A percentile compares a stretch with the other conserved stretches of the same genome.
phyloP scores from a whole-genome alignment of 2,888 invertebrate species.

The Myopa tessellatipennis region DNA sequence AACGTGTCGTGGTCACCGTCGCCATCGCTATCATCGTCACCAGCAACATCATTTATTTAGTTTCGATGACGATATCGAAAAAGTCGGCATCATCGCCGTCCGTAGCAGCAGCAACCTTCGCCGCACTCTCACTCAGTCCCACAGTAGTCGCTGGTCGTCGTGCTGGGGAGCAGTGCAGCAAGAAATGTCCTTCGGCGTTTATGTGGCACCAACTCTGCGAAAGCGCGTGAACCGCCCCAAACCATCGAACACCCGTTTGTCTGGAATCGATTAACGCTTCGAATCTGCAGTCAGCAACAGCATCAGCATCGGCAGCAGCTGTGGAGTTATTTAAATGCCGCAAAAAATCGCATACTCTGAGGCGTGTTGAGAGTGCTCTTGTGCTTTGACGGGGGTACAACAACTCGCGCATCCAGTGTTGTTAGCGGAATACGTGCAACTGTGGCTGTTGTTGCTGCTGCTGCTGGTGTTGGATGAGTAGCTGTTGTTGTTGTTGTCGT shows the following conservation, averaged over 20 bases:
- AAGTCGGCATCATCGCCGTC: slow-evolving; percentile 44
- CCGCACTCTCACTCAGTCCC: neutral
- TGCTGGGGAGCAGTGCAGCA: slow-evolving; percentile 47
- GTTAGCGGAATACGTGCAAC: slow-evolving; percentile 27
- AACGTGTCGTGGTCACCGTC: no score
- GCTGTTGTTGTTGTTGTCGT: slow-evolving; percentile 14
- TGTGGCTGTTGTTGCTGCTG: neutral
- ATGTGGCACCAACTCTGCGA: slow-evolving; percentile 60
- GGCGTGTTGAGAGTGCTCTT: neutral
- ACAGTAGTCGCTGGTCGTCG: slow-evolving; percentile 37
- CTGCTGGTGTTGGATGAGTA: slow-evolving; percentile 36
- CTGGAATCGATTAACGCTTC: slow-evolving; percentile 62
- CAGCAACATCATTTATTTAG: slow-evolving; percentile 51
- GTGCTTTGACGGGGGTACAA: neutral
- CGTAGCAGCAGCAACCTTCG: slow-evolving; percentile 4
- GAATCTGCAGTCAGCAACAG: slow-evolving; percentile 53
- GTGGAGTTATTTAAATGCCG: slow-evolving; percentile 55
- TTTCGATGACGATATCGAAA: slow-evolving; percentile 60
- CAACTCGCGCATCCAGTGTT: slow-evolving; percentile 11
- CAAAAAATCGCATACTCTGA: slow-evolving; percentile 59
- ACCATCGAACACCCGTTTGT: slow-evolving; percentile 60
- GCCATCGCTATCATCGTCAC: neutral
- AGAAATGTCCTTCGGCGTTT: slow-evolving; percentile 54
- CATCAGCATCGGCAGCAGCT: slow-evolving; percentile 13
- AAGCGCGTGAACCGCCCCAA: slow-evolving; percentile 59